phyloP scores from a whole-genome alignment of 2,113 vertebrate genomes.

The Madoqua kirkii region DNA sequence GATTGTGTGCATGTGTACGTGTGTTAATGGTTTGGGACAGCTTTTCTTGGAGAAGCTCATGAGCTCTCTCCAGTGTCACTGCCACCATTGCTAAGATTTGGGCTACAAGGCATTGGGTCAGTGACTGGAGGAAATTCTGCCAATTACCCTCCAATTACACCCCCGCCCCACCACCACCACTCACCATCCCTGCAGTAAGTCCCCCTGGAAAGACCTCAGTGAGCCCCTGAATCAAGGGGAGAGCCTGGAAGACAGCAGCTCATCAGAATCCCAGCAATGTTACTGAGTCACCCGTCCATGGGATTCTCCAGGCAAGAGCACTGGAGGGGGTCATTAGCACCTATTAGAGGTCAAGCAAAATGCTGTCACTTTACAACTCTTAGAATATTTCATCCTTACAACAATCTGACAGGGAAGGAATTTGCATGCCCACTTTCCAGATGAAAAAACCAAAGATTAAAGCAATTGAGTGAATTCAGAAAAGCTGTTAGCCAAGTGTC shows the following conservation, averaged over 20 bases:
- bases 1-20: neutral
- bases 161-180: accelerated
- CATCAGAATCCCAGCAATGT: constrained; percentile 17
- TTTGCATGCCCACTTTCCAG: neutral
- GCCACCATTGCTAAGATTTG: neutral
- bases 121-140: neutral
- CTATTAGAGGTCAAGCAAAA: neutral
- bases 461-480: neutral
- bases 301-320: too few species aligned
- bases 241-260: neutral
- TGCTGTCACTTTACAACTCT: neutral
- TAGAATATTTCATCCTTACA: neutral
- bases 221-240: neutral
- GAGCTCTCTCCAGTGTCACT: neutral
- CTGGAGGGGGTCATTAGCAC: neutral
- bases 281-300: neutral
- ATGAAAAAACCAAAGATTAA: constrained; percentile 5
- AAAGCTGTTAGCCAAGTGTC: neutral
- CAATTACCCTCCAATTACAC: neutral
- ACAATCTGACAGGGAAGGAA: neutral
- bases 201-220: neutral
- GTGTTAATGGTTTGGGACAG: neutral
- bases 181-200: neutral
- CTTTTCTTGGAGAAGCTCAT: neutral
- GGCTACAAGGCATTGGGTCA: neutral